Conservation (phyloP, 2,113 vertebrate genomes). For the Corythornis vintsioides region DNA sequence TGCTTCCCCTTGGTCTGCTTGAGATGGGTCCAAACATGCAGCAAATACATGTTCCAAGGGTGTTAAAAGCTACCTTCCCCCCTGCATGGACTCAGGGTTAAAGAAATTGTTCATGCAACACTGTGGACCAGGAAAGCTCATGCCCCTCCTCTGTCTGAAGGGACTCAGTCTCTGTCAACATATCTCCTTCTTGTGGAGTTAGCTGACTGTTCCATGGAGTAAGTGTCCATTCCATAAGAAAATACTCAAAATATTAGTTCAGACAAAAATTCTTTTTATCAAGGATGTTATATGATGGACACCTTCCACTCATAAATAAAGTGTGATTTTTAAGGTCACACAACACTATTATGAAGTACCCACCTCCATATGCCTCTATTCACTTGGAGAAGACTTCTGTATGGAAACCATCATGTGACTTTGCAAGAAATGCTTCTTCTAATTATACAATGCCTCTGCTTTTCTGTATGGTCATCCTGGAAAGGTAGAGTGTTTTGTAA, state of each 20-base stretch:
- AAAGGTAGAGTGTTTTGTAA: background rate
- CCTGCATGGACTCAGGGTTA: background rate
- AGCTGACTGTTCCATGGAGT: background rate
- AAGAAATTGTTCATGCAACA: background rate
- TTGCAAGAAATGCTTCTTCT: background rate
- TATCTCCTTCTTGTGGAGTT: background rate
- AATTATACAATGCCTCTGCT: background rate
- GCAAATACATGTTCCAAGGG: background rate
- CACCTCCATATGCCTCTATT: background rate
- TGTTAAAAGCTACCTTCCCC: background rate
- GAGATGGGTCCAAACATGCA: background rate
- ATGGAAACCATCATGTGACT: background rate
- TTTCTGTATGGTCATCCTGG: background rate
- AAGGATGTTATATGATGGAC: background rate
- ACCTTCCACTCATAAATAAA: background rate
- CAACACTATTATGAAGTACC: fast-evolving
- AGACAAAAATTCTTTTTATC: background rate
- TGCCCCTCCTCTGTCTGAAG: background rate
- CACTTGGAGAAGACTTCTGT: background rate
- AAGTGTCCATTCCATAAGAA: background rate
- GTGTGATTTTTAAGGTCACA: background rate
- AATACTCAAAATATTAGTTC: background rate
- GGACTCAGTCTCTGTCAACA: background rate
- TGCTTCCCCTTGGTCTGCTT: background rate
- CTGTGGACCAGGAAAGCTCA: background rate